A percentile compares a stretch with the other conserved stretches of the same genome.
Conservation (phyloP, 2,888 invertebrate species). For the Marasmarcha lunaedactyla region DNA sequence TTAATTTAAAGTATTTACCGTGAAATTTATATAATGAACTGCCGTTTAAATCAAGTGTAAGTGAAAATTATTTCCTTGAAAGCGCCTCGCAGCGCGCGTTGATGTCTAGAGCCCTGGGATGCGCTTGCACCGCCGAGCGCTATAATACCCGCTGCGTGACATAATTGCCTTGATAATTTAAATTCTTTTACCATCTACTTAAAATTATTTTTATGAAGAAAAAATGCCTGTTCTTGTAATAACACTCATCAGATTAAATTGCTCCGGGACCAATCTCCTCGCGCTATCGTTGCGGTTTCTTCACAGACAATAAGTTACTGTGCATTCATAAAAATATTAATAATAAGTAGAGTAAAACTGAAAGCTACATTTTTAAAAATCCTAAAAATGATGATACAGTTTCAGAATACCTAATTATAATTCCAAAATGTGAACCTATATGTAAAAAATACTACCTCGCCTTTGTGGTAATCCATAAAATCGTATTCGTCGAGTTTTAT, state of each 20-base stretch:
- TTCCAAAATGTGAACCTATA: no score
- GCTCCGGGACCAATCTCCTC: constrained; percentile 7
- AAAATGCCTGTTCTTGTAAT: constrained; percentile 9
- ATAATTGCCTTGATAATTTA: neutral
- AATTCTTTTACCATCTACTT: neutral
- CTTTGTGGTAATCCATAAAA: no score
- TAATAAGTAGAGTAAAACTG: no score
- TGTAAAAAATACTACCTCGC: no score
- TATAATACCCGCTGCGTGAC: neutral
- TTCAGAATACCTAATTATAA: no score
- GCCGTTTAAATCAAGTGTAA: no score
- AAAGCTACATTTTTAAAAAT: no score
- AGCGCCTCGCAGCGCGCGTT: constrained; percentile 33
- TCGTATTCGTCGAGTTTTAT: no score
- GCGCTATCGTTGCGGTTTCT: constrained; percentile 16
- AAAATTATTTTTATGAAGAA: constrained; percentile 1
- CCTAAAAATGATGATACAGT: no score
- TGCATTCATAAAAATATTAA: no score
- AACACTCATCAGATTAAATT: constrained; percentile 15
- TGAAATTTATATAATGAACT: no score
- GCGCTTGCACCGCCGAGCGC: neutral
- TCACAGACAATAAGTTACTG: constrained; percentile 5
- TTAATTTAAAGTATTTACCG: no score
- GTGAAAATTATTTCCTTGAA: constrained; percentile 2
- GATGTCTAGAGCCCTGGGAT: constrained; percentile 48